Evolutionary conservation across 2,888 invertebrate genomes (phyloP).

Genomic region (Drosophila sordidula): DNA sequence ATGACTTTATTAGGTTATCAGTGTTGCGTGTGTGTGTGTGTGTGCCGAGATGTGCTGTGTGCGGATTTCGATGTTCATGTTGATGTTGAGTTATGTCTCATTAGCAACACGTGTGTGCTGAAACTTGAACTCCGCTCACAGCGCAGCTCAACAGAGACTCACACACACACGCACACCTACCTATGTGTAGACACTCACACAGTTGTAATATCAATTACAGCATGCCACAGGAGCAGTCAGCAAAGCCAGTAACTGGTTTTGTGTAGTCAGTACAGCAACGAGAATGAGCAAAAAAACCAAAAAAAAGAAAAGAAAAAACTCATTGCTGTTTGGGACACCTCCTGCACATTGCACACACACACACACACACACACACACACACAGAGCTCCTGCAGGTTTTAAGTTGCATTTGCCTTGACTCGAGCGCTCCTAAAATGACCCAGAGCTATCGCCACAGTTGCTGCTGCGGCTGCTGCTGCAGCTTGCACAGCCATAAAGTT

Average conservation of each 20-base stretch:
- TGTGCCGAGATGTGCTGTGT: slow-evolving; percentile 8
- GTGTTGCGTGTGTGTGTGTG: slow-evolving; percentile 37
- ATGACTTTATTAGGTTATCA: slow-evolving; percentile 80
- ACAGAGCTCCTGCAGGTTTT: slow-evolving; percentile 66
- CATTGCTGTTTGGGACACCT: slow-evolving; percentile 73
- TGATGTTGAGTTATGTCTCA: slow-evolving; percentile 73
- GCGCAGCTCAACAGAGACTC: slow-evolving; percentile 6
- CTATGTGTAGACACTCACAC: slow-evolving; percentile 42
- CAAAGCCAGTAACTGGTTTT: slow-evolving; percentile 71
- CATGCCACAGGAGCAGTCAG: slow-evolving; percentile 76
- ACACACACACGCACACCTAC: slow-evolving; percentile 2
- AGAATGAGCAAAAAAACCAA: slow-evolving; percentile 29
- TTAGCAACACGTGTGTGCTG: slow-evolving; percentile 74
- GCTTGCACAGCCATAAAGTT: slow-evolving; percentile 68
- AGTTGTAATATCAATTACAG: slow-evolving; percentile 79
- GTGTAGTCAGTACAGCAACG: slow-evolving; percentile 42
- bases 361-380: background rate
- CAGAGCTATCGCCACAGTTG: slow-evolving; percentile 70
- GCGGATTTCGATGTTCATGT: slow-evolving; percentile 50
- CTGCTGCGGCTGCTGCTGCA: slow-evolving; percentile 18
- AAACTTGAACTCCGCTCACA: slow-evolving; percentile 39
- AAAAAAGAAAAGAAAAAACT: slow-evolving; percentile 17
- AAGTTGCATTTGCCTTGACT: slow-evolving; percentile 76
- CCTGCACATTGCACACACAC: slow-evolving; percentile 54
- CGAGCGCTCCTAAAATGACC: slow-evolving; percentile 74